A percentile compares a stretch with the other conserved stretches of the same genome.
Conservation (phyloP, 2,888 invertebrate species). For the Heteropelma amictum region DNA sequence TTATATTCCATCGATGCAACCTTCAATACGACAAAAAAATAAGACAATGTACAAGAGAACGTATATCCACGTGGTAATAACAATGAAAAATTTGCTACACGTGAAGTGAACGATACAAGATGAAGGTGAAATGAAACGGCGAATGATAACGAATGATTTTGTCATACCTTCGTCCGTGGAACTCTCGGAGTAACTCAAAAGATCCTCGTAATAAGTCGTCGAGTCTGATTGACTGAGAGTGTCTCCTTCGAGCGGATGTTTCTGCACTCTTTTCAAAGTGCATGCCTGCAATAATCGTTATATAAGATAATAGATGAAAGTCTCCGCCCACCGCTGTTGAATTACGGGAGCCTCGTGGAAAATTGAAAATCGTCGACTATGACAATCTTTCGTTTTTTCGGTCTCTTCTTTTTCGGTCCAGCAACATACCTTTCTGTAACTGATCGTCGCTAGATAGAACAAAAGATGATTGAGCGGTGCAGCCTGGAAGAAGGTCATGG, state of each 20-base stretch:
- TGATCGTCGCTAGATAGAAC: constrained; percentile 92
- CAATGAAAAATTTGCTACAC: constrained; percentile 27
- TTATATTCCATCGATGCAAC: too few relatives aligned
- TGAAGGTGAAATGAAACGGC: constrained; percentile 52
- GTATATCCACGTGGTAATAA: constrained; percentile 52
- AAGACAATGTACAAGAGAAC: too few relatives aligned
- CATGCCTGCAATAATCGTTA: constrained; percentile 81
- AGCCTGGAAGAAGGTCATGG: constrained; percentile 84
- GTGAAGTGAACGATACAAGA: constrained; percentile 35
- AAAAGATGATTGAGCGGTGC: constrained; percentile 90
- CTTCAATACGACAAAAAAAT: too few relatives aligned
- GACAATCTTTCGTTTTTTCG: too few relatives aligned
- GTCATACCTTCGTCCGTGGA: constrained; percentile 90
- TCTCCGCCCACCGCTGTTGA: too few relatives aligned
- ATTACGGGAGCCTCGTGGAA: too few relatives aligned
- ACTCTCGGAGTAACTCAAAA: constrained; percentile 93
- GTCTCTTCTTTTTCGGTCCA: neutral
- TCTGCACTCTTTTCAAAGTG: constrained; percentile 88
- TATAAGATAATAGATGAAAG: constrained; percentile 25
- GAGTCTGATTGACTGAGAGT: constrained; percentile 93
- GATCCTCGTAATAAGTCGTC: constrained; percentile 97
- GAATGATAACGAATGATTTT: constrained; percentile 23
- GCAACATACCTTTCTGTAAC: constrained; percentile 87
- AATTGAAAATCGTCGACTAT: too few relatives aligned
- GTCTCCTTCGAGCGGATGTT: constrained; percentile 91